Evolutionary conservation across 1,140 invertebrate genomes (phyloP).

Genomic region (Muscidifurax raptorellus): DNA sequence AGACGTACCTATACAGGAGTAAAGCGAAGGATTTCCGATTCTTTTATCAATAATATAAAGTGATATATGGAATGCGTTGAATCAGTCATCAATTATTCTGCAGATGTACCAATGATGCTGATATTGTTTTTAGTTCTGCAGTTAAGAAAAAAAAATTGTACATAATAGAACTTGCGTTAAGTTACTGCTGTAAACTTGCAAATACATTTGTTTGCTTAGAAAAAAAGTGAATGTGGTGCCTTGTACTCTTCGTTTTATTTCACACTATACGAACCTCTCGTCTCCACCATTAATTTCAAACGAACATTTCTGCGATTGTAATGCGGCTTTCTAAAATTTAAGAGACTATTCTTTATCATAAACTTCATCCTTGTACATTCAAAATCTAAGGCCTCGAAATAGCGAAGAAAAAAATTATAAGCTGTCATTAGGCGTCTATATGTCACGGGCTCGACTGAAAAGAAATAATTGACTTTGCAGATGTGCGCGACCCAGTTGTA

Average conservation of each 20-base stretch:
- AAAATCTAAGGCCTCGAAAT: too few relatives aligned
- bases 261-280: neutral
- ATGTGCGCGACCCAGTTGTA: slow-evolving; percentile 18
- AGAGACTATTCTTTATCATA: too few relatives aligned
- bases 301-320: neutral
- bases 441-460: neutral
- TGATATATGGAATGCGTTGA: slow-evolving; percentile 13
- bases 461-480: neutral
- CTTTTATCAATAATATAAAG: slow-evolving; percentile 25
- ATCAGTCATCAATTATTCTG: slow-evolving; percentile 15
- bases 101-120: slow-evolving; percentile 33
- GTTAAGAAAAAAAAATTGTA: slow-evolving; percentile 44
- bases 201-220: slow-evolving; percentile 54
- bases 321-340: too few relatives aligned
- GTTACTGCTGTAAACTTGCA: slow-evolving; percentile 53
- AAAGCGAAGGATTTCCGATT: neutral
- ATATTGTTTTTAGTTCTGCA: slow-evolving; percentile 51
- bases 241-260: neutral
- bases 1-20: neutral
- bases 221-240: slow-evolving; percentile 19
- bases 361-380: too few relatives aligned
- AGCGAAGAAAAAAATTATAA: neutral
- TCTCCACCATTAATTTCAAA: neutral
- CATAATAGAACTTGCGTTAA: slow-evolving; percentile 49
- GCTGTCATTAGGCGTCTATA: neutral